These are phyloP conservation scores for Eristalis pertinax DNA, from an alignment of 2,888 invertebrate genomes.

Conservation along the genomic window DNA sequence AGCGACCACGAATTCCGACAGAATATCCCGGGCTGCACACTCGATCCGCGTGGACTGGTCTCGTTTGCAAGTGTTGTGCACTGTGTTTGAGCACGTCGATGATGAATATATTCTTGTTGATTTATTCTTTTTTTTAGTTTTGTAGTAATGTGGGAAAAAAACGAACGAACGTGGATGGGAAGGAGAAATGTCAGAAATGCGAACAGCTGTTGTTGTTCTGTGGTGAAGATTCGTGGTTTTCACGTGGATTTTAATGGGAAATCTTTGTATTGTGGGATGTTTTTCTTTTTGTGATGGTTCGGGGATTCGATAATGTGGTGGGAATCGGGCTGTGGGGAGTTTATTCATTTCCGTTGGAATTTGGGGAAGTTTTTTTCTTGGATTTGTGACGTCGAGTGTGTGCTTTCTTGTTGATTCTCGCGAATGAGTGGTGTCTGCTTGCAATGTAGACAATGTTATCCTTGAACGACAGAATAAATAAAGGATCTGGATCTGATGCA, in stretches of 20 bases:
- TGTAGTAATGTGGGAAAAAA: background rate
- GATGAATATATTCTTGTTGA: constrained; percentile 15
- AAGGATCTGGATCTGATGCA: too few species aligned
- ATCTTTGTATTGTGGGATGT: background rate
- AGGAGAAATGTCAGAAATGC: constrained; percentile 22
- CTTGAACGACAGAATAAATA: too few species aligned
- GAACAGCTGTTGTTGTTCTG: constrained; percentile 18
- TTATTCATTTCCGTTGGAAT: background rate
- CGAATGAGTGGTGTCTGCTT: too few species aligned
- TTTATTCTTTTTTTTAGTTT: background rate
- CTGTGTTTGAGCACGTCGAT: background rate
- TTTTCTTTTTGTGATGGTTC: background rate
- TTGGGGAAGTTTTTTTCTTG: background rate
- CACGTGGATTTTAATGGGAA: background rate
- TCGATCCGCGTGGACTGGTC: constrained; percentile 25
- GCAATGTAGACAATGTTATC: too few species aligned
- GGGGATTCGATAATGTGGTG: background rate
- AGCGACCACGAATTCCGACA: background rate
- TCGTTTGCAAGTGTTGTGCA: constrained; percentile 4
- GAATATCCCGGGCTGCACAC: constrained; percentile 25
- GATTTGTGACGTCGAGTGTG: background rate
- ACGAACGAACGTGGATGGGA: constrained; percentile 16
- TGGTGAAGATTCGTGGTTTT: background rate
- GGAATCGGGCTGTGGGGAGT: background rate
- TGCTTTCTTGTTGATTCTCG: too few species aligned